Evolutionary conservation across 1,140 invertebrate genomes (phyloP).

Genomic region (Drosophila orena): DNA sequence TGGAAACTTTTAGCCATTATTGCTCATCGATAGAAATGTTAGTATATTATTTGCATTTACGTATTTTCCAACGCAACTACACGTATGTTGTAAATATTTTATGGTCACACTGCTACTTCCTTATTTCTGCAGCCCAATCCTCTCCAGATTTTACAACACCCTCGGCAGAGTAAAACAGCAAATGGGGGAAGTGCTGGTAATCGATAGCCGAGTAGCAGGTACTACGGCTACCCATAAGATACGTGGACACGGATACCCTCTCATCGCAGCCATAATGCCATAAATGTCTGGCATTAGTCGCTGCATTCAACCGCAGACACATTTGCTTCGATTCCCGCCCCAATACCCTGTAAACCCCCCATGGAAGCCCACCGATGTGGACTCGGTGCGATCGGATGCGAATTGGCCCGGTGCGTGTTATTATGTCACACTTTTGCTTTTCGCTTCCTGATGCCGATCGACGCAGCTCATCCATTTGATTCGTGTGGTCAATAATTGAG

Average conservation of each 20-base stretch:
- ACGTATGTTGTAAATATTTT: not conserved
- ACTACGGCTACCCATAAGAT: constrained; percentile 22
- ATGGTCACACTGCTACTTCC: constrained; percentile 2
- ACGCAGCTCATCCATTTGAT: constrained; percentile 19
- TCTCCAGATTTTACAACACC: constrained; percentile 3
- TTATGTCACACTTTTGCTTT: constrained; percentile 77
- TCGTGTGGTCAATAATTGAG: constrained; percentile 22
- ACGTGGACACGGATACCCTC: no score
- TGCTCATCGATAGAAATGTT: no score
- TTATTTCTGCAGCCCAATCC: constrained; percentile 11
- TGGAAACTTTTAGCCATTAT: no score
- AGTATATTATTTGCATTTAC: no score
- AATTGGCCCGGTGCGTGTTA: constrained; percentile 40
- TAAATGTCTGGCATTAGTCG: constrained; percentile 74
- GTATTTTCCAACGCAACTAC: no score
- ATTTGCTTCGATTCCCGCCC: constrained; percentile 49
- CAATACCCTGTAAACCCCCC: constrained; percentile 1
- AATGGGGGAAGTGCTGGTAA: constrained; percentile 41
- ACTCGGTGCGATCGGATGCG: not conserved
- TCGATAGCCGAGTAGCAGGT: constrained; percentile 46
- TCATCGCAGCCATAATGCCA: constrained; percentile 43
- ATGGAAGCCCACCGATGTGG: not conserved
- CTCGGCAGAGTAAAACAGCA: not conserved
- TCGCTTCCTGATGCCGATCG: constrained; percentile 55
- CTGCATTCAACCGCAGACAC: constrained; percentile 75